These are phyloP conservation scores for Leucania comma DNA, from an alignment of 2,888 invertebrate genomes.

Conservation along the genomic window DNA sequence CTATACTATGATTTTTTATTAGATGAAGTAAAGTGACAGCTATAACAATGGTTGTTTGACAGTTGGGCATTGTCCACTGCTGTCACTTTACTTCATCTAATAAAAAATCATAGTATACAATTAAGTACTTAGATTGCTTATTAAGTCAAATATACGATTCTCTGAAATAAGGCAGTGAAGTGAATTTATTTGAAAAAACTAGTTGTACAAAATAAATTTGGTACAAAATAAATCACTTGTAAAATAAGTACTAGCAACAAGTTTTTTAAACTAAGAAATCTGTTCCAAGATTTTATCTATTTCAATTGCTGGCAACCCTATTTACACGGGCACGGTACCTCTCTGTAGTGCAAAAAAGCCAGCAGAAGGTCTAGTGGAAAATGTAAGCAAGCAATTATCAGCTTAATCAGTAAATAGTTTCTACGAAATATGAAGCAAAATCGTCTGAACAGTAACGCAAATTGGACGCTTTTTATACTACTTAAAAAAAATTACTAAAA, in stretches of 20 bases:
- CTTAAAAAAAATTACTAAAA: no score
- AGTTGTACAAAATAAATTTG: background rate
- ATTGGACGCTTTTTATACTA: no score
- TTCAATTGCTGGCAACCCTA: slow-evolving; percentile 30
- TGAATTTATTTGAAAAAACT: background rate
- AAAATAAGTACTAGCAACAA: slow-evolving; percentile 7
- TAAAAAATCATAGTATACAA: no score
- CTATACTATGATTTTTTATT: no score
- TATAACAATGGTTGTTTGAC: no score
- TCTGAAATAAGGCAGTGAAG: no score
- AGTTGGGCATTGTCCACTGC: no score
- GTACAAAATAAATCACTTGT: background rate
- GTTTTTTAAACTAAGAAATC: slow-evolving; percentile 28
- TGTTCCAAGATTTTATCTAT: slow-evolving; percentile 38
- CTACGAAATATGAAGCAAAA: background rate
- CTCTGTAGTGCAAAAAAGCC: background rate
- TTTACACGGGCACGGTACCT: slow-evolving; percentile 11
- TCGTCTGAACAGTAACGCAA: no score
- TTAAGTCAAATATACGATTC: no score
- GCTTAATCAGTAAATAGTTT: background rate
- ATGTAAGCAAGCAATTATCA: background rate
- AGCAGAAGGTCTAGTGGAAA: slow-evolving; percentile 11
- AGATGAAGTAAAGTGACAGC: no score
- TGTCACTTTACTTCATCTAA: no score
- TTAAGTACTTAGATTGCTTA: no score